phyloP scores from a whole-genome alignment of 2,797 vertebrate species.

The Enteromius viviparus region DNA sequence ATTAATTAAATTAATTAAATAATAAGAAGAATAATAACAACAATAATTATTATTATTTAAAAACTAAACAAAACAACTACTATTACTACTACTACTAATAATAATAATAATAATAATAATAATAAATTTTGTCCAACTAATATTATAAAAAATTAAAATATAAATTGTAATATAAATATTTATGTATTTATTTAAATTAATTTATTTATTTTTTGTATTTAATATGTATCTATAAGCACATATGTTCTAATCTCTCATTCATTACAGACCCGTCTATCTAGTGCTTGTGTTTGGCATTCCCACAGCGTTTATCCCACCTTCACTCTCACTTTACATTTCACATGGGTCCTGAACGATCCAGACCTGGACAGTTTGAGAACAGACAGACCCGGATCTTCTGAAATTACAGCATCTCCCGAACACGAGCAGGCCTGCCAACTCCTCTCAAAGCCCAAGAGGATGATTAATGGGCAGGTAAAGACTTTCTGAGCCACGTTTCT shows the following conservation, averaged over 20 bases:
- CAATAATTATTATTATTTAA: too few species aligned
- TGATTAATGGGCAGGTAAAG: slow-evolving; percentile 45
- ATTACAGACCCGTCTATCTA: not conserved
- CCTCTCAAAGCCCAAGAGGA: slow-evolving; percentile 28
- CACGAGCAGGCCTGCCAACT: slow-evolving; percentile 15
- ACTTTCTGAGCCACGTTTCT: not conserved
- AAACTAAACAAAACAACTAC: too few species aligned
- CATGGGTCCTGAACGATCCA: not conserved
- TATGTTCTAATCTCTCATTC: not conserved
- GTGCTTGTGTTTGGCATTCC: slow-evolving; percentile 10
- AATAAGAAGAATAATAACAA: too few species aligned
- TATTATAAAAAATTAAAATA: not conserved
- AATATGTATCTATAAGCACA: too few species aligned
- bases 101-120: not conserved
- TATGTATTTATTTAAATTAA: too few species aligned
- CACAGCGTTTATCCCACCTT: slow-evolving; percentile 4
- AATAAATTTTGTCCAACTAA: not conserved
- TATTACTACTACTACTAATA: not conserved
- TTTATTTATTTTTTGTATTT: too few species aligned
- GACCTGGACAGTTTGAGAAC: slow-evolving; percentile 8
- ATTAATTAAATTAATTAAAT: too few species aligned
- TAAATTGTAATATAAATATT: too few species aligned
- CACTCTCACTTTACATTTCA: slow-evolving; percentile 26
- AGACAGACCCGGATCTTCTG: not conserved
- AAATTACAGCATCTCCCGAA: slow-evolving; percentile 15